These are phyloP conservation scores for Cepaea hortensis DNA, from an alignment of 2,888 invertebrate genomes.

Conservation along the genomic window DNA sequence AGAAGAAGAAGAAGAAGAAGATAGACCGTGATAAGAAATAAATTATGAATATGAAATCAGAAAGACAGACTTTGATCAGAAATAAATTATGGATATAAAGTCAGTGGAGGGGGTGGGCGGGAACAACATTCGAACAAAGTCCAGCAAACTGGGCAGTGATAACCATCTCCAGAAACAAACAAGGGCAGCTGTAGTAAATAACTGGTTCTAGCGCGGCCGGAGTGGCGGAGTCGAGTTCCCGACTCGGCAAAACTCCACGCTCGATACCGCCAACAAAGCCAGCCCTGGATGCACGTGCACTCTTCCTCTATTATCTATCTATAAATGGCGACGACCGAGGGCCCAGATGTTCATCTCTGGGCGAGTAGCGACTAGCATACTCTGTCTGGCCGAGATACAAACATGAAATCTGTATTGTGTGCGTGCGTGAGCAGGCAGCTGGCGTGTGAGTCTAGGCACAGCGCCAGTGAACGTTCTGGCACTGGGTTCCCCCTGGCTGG, in stretches of 20 bases:
- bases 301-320: slow-evolving; percentile 21
- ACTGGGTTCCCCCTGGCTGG: not conserved
- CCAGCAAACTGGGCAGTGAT: no score
- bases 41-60: not conserved
- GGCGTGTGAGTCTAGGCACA: not conserved
- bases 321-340: slow-evolving; percentile 25
- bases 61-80: not conserved
- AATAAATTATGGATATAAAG: not conserved
- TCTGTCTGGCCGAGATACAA: slow-evolving; percentile 4
- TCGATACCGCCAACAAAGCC: slow-evolving; percentile 21
- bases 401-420: slow-evolving; percentile 17
- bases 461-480: not conserved
- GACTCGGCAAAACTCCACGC: not conserved
- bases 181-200: no score
- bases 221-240: not conserved
- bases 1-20: not conserved
- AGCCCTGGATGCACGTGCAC: not conserved
- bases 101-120: not conserved
- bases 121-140: no score
- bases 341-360: slow-evolving; percentile 3
- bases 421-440: not conserved
- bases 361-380: not conserved
- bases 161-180: no score
- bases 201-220: no score
- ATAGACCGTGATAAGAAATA: not conserved